phyloP scores from a whole-genome alignment of 2,888 invertebrate species.

The Lumbricus terrestris region DNA sequence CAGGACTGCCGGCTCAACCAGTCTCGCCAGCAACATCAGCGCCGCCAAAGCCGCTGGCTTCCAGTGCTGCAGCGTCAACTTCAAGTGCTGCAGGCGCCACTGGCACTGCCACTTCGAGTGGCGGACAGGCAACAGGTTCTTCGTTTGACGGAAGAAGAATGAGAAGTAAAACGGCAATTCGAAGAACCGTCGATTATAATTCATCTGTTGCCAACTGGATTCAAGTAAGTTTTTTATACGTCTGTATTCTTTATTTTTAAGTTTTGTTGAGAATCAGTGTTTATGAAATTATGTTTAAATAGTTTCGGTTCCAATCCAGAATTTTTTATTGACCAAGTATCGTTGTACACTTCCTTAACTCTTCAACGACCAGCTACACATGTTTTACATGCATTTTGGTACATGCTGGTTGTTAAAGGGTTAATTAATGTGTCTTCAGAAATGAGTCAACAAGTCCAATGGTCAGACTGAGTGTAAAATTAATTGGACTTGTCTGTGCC shows the following conservation, averaged over 20 bases:
- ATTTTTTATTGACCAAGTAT: neutral
- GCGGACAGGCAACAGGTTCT: neutral
- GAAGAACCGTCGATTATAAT: slow-evolving; percentile 97
- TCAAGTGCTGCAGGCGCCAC: neutral
- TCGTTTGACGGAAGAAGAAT: slow-evolving; percentile 84
- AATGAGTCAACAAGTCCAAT: neutral
- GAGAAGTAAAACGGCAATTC: slow-evolving; percentile 85
- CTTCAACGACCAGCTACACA: no score
- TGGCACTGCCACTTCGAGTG: neutral
- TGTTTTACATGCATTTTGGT: neutral
- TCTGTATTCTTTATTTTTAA: no score
- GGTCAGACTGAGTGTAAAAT: neutral
- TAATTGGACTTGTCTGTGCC: neutral
- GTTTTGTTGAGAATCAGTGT: neutral
- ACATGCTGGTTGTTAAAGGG: no score
- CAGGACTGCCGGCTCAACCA: neutral
- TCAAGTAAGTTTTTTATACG: slow-evolving; percentile 68
- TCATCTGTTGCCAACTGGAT: slow-evolving; percentile 87
- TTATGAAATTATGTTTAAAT: neutral
- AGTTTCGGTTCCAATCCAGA: neutral
- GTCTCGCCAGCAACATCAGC: neutral
- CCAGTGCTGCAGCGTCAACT: neutral
- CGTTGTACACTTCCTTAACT: no score
- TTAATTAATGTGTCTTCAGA: no score
- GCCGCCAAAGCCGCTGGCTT: neutral